Base-by-base conservation (phyloP, 2,113 vertebrate genomes). In the Fukomys damarensis region DNA sequence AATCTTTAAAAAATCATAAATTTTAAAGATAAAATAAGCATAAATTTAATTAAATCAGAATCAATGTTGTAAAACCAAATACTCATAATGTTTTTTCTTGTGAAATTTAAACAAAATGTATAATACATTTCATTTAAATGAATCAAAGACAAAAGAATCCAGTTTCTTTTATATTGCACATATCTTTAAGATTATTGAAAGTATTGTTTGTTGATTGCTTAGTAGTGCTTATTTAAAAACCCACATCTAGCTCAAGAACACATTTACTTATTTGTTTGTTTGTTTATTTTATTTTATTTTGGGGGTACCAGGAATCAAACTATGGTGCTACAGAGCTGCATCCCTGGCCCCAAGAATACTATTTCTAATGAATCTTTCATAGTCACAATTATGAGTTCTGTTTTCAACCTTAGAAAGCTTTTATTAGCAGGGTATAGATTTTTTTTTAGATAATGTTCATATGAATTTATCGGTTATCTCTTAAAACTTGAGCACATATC, bases 1-100 rank as follows among this genome's bases (percentile, higher is more conserved):
- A 85, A 86, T 92, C 38, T 90, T 74, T n/a, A n/a, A 7, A 96
- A 95, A 96, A 65, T 92, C 77, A 89, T 11, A 92, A 58, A 77
- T 74, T 89, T 66, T 88, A 93, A 86, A 74, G 26, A 2, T 87
- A 93, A 66, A 70, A 30, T 80, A n/a, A 91, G 61, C 65, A 2
- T 77, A 74, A 32, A 43, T 68, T 95, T 82, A 86, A 88, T n/a
- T 68, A 91, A 81, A 35, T 20, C 43, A 68, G 49, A 93, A 13
- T 52, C 54, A 91, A 38, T 49, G 6, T 22, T 79, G 89, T 86
- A 91, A 91, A 87, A 91, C 46, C 89, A 93, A 95, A 86, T 19
- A 1, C 1, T 61, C 84, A 8, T 52, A 7, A 76, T 82, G 5
- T 63, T 84, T 65, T 96, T 24, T 59, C 7, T 26, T 58, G 46